Evolutionary conservation across 2,797 vertebrate species (phyloP).

Genomic region (Novumbra hubbsi): DNA sequence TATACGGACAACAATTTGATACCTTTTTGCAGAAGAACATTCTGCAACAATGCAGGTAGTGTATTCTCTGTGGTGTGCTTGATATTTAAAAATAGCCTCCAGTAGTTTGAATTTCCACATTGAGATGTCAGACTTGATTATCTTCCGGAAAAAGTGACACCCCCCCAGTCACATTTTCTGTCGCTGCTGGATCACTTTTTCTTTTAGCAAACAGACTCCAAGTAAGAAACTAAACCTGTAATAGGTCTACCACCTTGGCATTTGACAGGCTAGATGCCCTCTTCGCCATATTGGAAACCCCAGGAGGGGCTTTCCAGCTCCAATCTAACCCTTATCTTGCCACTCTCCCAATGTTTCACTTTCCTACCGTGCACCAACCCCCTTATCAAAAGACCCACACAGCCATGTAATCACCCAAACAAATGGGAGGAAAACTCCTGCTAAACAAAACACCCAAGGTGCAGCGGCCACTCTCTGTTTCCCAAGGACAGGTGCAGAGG

Average conservation of each 20-base stretch:
- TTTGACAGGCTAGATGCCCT: background rate
- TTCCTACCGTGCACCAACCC: background rate
- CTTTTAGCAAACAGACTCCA: too few species aligned
- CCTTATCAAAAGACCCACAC: background rate
- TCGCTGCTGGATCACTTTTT: too few species aligned
- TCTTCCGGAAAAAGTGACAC: too few species aligned
- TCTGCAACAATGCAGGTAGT: too few species aligned
- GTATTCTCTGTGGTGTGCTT: too few species aligned
- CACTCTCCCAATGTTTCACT: conserved; percentile 8
- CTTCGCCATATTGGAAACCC: background rate
- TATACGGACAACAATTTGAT: background rate
- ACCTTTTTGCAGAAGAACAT: too few species aligned
- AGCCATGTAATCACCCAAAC: background rate
- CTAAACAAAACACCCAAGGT: background rate
- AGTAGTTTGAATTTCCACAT: too few species aligned
- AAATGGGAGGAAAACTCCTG: conserved; percentile 3
- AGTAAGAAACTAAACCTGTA: background rate
- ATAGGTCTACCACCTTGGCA: background rate
- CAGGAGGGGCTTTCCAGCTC: background rate
- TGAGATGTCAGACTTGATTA: too few species aligned
- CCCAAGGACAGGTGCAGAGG: background rate
- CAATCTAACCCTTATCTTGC: conserved; percentile 4
- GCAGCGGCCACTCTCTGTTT: background rate
- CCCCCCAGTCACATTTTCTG: too few species aligned
- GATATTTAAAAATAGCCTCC: too few species aligned